Evolutionary conservation across 2,888 invertebrate genomes (phyloP), one percentile per base, ranked within the genome.

Genomic region (Chorisops tibialis): DNA sequence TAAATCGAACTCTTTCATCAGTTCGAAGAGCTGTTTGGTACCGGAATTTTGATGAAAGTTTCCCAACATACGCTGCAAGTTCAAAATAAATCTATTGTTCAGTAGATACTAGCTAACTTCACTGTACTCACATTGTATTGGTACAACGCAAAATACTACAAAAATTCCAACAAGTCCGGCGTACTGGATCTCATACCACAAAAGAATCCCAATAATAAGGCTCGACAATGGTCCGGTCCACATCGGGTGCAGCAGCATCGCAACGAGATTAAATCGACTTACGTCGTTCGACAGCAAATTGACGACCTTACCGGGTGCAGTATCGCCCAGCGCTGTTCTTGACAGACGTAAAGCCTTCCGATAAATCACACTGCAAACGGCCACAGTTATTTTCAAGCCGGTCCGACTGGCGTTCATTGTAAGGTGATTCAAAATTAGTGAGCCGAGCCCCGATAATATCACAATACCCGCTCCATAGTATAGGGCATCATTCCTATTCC

Each of bases 281-380:
- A 94, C 87, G 72, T 96, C 95, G 72, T 94, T 94, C 14, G 93
- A 91, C 54, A 95, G 80, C 30, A 95, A 77, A 77, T 95, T 95
- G n/a, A 94, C 88, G 30, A 95, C 86, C 77, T 93, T 91, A 0
- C 94, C 94, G 0, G 88, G 86, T 0, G 93, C 89, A 0, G 93
- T 93, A 71, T 92, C 85, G 1, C 89, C 88, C 39, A 94, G 75
- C 0, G 93, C 87, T 0, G 82, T 81, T 70, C 83, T 83, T 70
- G 86, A 88, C 35, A 89, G 76, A 64, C 81, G 80, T 45, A 89
- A 74, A 1, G 87, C 91, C 85, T 95, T 95, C 79, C 91, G 85
- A 71, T 92, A 94, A 69, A 96, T 85, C 9, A 94, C 77, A 49
- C 91, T 88, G 73, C 92, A 92, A 50, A 88, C 83, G 0, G 92